Base-by-base conservation (phyloP, 2,113 vertebrate species). In the Bos javanicus region DNA sequence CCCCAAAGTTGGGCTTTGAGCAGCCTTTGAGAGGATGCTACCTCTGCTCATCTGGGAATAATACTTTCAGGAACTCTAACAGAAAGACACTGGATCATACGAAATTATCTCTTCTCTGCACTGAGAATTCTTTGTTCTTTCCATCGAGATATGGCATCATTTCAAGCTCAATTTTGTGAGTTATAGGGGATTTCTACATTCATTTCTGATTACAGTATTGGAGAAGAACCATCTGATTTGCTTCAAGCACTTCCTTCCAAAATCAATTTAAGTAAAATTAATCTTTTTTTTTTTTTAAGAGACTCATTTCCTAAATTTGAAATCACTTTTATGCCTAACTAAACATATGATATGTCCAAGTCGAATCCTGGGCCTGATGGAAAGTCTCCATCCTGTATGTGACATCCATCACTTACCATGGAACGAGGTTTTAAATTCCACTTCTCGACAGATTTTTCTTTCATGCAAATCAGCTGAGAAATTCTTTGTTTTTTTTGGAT, bases 201-300 rank as follows among this genome's bases (percentile, higher is more conserved):
- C 83, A 97, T 95, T 62, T 96, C 83, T 80, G 8, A 17, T 67
- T 88, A 60, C 89, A 93, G 78, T 86, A 56, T 89, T 95, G 57
- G 60, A 92, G 23, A 84, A 92, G n/a, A 82, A 94, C 78, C 16
- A 46, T 87, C 54, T 95, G 83, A 94, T 82, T 97, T 96, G 56
- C 59, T 86, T 89, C 93, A 91, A 90, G 64, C 16, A 62, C 71
- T 95, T 94, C 71, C 83, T 90, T 80, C 78, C 50, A 85, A 96
- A 96, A 89, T 95, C 78, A 85, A 59, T 76, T 93, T 91, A 81
- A 94, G 48, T 94, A 92, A 90, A 95, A 90, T 84, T 84, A 46
- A 92, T 94, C 50, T 94, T 91, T 39, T 15, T 71, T 71, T 71
- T 60, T 60, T 57, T 64, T 71, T 71, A 84, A 86, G 59, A 59